These are phyloP conservation scores for Spongilla lacustris DNA, from an alignment of 37 sponge, comb jelly and placozoan species.

Conservation along the genomic window DNA sequence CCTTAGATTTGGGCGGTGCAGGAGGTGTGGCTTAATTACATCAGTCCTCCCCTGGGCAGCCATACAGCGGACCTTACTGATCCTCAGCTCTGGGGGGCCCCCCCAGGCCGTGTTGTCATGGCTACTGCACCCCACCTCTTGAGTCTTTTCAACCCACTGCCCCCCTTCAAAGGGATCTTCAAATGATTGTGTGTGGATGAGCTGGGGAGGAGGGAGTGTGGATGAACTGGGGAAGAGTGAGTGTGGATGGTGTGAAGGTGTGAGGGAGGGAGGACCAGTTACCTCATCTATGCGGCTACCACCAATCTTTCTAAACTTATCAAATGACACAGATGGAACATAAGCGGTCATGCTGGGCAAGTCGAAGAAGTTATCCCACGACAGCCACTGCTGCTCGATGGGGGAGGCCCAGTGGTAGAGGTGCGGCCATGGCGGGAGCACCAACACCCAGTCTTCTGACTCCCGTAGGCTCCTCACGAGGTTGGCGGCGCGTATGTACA, in stretches of 20 bases:
- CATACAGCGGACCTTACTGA: constrained; percentile 46
- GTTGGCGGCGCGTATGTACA: constrained; percentile 82
- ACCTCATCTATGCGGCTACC: constrained; percentile 62
- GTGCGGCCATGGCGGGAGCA: constrained; percentile 92
- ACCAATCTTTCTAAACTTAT: constrained; percentile 42
- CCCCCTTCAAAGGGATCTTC: no score
- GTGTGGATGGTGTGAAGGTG: no score
- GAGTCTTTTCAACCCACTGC: no score
- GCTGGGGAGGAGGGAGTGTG: neutral
- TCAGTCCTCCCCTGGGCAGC: constrained; percentile 50
- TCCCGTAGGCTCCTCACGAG: constrained; percentile 56
- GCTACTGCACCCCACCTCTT: no score
- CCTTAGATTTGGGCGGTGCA: neutral
- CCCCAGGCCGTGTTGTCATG: no score
- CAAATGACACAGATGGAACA: constrained; percentile 81
- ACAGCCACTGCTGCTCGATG: constrained; percentile 2
- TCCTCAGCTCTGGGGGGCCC: neutral
- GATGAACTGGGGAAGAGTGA: neutral
- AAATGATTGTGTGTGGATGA: no score
- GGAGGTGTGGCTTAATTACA: constrained; percentile 41
- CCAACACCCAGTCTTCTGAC: constrained; percentile 74
- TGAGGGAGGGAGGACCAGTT: neutral
- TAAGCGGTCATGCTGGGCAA: constrained; percentile 63
- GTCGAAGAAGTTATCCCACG: constrained; percentile 88
- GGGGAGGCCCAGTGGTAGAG: constrained; percentile 87